Evolutionary conservation across 2,888 invertebrate genomes (phyloP).

Genomic region (Corythucha ciliata): DNA sequence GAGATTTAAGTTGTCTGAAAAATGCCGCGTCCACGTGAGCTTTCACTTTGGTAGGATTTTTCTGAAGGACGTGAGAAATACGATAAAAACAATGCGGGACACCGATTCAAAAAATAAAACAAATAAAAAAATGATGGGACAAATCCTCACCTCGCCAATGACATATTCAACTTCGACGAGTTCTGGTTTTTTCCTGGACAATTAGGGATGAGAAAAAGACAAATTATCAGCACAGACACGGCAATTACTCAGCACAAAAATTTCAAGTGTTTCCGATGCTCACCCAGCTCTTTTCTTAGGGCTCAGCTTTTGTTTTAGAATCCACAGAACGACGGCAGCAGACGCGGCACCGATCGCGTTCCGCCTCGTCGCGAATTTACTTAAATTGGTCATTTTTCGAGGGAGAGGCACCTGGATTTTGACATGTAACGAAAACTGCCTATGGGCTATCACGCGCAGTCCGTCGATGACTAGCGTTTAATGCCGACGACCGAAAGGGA

Average conservation of each 20-base stretch:
- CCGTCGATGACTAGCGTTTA: too few relatives aligned
- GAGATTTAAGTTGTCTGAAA: conserved; percentile 55
- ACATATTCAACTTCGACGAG: conserved; percentile 34
- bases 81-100: conserved; percentile 1
- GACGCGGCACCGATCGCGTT: conserved; percentile 57
- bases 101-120: conserved; percentile 1
- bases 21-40: conserved; percentile 70
- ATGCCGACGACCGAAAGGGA: too few relatives aligned
- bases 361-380: conserved; percentile 62
- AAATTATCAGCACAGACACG: not conserved
- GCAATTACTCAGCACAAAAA: not conserved
- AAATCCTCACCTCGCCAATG: conserved; percentile 34
- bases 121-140: not conserved
- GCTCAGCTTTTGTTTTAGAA: conserved; percentile 15
- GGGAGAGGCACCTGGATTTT: too few relatives aligned
- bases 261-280: not conserved
- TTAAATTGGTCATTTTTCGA: conserved; percentile 50
- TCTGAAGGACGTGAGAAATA: conserved; percentile 35
- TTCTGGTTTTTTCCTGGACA: conserved; percentile 29
- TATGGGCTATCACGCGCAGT: too few relatives aligned
- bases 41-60: conserved; percentile 46
- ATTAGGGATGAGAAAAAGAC: not conserved
- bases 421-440: too few relatives aligned
- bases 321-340: conserved; percentile 53
- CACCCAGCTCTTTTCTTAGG: conserved; percentile 15